Evolutionary conservation across 2,113 vertebrate species (phyloP).

Genomic region (Megaceryle maxima): DNA sequence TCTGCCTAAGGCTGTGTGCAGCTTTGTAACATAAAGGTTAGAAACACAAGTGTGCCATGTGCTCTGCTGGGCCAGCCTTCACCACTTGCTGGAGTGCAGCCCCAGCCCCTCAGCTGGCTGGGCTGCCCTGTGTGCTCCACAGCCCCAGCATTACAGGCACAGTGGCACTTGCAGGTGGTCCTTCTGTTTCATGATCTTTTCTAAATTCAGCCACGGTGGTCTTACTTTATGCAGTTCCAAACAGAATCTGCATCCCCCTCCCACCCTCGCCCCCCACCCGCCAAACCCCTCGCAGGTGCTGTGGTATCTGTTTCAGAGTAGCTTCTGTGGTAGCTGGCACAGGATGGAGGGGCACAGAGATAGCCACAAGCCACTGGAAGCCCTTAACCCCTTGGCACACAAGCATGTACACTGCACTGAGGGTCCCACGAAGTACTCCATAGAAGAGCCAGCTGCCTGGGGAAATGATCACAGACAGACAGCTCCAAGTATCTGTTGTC

Average conservation of each 20-base stretch:
- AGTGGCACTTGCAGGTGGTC: neutral
- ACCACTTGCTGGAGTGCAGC: neutral
- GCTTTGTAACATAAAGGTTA: neutral
- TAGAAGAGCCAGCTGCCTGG: neutral
- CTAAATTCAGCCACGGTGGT: neutral
- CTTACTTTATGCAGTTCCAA: neutral
- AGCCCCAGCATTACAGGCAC: neutral
- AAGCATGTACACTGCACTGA: no score
- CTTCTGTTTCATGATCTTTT: neutral
- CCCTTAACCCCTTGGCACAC: neutral
- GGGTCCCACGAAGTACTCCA: fast-evolving
- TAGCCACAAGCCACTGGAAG: neutral
- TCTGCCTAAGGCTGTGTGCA: fast-evolving
- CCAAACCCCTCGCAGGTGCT: neutral
- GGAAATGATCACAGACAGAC: neutral
- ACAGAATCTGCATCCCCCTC: neutral
- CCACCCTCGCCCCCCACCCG: no score
- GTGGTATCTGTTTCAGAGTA: neutral
- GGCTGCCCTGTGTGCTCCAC: fast-evolving
- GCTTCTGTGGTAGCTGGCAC: neutral
- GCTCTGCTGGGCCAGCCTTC: neutral
- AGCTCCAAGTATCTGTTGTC: neutral
- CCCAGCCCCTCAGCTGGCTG: neutral
- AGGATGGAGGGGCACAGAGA: neutral
- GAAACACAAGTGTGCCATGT: neutral